These are phyloP conservation scores for Stenchaetothrips biformis DNA, from an alignment of 2,888 invertebrate genomes.

Conservation along the genomic window DNA sequence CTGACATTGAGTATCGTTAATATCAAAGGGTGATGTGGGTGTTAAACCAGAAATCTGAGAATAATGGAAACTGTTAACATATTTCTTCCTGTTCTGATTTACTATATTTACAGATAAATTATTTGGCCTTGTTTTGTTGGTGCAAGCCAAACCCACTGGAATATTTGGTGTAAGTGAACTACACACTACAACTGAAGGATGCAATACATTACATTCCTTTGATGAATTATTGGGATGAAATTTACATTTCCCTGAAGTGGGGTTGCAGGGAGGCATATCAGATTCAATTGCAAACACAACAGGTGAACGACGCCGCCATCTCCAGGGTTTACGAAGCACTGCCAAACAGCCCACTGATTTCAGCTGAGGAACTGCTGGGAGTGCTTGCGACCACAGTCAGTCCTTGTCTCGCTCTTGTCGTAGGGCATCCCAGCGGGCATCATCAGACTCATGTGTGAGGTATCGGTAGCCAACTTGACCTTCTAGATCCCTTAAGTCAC, in stretches of 20 bases:
- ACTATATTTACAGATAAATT: not conserved
- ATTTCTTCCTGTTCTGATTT: constrained; percentile 7
- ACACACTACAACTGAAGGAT: not conserved
- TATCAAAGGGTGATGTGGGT: constrained; percentile 13
- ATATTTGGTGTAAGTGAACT: not conserved
- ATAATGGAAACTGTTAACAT: constrained; percentile 11
- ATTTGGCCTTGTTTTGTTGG: not conserved
- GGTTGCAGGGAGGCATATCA: not conserved
- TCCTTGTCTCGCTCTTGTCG: not conserved
- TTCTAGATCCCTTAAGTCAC: constrained; percentile 86
- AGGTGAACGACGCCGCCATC: not conserved
- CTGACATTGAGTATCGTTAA: not conserved
- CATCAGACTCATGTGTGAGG: constrained; percentile 88
- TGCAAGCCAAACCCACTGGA: not conserved
- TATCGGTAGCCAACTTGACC: constrained; percentile 65
- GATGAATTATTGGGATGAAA: not conserved
- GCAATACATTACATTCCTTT: not conserved
- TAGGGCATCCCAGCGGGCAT: constrained; percentile 75
- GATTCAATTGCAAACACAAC: not conserved
- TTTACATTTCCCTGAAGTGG: not conserved
- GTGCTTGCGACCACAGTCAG: constrained; percentile 24
- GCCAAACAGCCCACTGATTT: constrained; percentile 5
- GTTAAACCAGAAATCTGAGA: not conserved
- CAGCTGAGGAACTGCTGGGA: not conserved
- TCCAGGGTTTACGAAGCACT: constrained; percentile 14